phyloP scores from a whole-genome alignment of 2,113 vertebrate genomes.

The Bufo gargarizans region DNA sequence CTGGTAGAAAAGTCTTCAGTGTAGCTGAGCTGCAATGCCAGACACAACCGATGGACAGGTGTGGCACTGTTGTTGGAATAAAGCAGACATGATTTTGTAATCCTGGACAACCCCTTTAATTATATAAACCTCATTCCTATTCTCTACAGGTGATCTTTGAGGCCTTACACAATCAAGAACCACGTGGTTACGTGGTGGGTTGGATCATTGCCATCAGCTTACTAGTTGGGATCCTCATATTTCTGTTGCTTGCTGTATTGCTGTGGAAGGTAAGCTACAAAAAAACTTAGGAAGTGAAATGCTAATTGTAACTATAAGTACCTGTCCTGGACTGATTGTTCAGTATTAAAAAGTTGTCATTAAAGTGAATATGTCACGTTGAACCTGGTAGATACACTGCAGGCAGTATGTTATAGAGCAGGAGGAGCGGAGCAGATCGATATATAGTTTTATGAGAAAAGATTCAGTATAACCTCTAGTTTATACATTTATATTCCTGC shows the following conservation, averaged over 20 bases:
- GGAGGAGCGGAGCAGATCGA: no score
- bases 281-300: not conserved
- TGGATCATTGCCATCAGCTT: conserved; percentile 99
- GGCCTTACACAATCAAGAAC: conserved; percentile 95
- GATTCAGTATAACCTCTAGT: no score
- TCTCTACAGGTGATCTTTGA: conserved; percentile 90
- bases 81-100: no score
- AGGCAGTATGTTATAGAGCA: no score
- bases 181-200: conserved; percentile 94
- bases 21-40: no score
- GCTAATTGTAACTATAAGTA: not conserved
- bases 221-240: conserved; percentile 97
- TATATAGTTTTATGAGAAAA: no score
- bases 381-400: no score
- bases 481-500: no score
- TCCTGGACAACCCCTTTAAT: not conserved
- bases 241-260: conserved; percentile 92
- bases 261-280: conserved; percentile 92
- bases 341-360: not conserved
- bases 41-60: no score
- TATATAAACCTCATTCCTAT: conserved; percentile 40
- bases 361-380: no score
- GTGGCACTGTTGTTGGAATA: no score
- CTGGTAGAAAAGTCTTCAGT: no score
- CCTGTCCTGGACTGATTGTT: not conserved